Evolutionary conservation across 2,113 vertebrate species (phyloP).

Genomic region (Chlorodrepanis virens): DNA sequence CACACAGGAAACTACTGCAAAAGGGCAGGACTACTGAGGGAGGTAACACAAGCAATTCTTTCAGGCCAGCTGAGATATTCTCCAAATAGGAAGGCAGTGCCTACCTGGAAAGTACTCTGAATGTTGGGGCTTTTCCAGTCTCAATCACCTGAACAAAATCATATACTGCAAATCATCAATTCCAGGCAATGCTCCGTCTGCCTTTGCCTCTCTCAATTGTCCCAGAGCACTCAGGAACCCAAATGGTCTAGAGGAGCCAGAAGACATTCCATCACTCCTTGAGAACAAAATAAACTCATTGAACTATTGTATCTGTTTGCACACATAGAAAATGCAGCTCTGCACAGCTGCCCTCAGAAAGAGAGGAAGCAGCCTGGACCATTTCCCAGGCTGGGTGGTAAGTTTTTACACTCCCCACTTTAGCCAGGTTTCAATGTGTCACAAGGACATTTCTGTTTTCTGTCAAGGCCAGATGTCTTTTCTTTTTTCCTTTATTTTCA

Average conservation of each 20-base stretch:
- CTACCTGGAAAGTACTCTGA: neutral
- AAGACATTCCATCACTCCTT: neutral
- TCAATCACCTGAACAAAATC: neutral
- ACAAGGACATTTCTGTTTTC: neutral
- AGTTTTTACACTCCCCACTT: neutral
- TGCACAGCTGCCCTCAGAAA: neutral
- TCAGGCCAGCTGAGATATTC: neutral
- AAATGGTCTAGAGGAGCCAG: neutral
- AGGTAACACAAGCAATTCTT: neutral
- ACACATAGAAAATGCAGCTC: neutral
- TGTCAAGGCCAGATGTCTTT: neutral
- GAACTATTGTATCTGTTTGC: neutral
- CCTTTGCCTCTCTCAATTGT: neutral
- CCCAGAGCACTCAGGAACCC: neutral
- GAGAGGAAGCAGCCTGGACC: neutral
- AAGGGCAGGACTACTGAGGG: neutral
- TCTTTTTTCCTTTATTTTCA: neutral
- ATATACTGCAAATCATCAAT: neutral
- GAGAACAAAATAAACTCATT: neutral
- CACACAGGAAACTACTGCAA: neutral
- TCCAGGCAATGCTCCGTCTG: neutral
- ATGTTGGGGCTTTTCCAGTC: neutral
- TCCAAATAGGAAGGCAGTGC: neutral
- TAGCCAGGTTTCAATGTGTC: neutral
- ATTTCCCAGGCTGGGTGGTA: neutral